These are phyloP conservation scores for Drosophila kambysellisi DNA, from an alignment of 2,888 invertebrate genomes.

Conservation along the genomic window DNA sequence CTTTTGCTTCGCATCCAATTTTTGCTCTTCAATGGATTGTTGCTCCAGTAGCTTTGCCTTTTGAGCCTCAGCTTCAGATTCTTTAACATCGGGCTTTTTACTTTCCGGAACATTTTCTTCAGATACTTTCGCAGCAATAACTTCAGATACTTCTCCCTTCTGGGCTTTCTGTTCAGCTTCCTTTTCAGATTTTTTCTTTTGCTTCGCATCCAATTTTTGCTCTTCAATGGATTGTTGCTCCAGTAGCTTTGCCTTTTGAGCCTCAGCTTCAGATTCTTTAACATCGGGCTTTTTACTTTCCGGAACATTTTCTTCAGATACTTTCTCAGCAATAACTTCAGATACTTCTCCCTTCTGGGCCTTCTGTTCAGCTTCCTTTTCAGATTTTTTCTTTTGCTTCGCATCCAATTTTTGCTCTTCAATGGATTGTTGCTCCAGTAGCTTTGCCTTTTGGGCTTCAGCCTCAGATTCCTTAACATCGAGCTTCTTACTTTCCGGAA, in stretches of 20 bases:
- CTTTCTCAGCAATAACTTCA: too few relatives aligned
- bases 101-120: neutral
- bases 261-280: too few relatives aligned
- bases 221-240: neutral
- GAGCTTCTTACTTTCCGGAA: neutral
- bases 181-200: neutral
- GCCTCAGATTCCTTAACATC: too few relatives aligned
- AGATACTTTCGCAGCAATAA: neutral
- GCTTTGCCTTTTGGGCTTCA: too few relatives aligned
- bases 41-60: neutral
- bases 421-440: too few relatives aligned
- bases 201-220: neutral
- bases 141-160: neutral
- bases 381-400: too few relatives aligned
- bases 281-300: too few relatives aligned
- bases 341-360: too few relatives aligned
- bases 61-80: neutral
- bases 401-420: too few relatives aligned
- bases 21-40: neutral
- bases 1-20: neutral
- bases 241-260: neutral
- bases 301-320: too few relatives aligned
- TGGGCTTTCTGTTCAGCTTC: neutral
- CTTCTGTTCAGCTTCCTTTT: too few relatives aligned
- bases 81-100: neutral